Base-by-base conservation (phyloP, 2,888 invertebrate genomes). In the Oegoconia quadripuncta region DNA sequence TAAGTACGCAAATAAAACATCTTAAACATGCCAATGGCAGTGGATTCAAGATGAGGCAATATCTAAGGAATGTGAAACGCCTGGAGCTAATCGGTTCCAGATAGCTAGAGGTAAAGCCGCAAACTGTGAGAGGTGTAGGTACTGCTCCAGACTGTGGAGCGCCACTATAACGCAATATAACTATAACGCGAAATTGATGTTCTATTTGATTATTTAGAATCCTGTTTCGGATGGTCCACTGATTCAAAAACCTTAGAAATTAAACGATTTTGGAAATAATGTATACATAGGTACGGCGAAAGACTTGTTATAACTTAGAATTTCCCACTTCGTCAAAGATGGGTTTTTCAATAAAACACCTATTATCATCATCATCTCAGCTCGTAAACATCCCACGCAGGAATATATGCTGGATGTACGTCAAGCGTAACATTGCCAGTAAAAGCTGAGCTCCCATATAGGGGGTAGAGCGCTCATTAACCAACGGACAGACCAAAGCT, bases 31-130 rank as follows among this genome's bases (percentile, higher is more conserved):
- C 63, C 59, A 51, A 58, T 53, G 60, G 31, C 52, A 61, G 48
- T 46, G 52, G 51, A 50, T 53, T 64, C 44, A 60, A 68, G 64
- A 68, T 67, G 58, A 64, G 57, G 53, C 55, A 67, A 63, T 72
- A 69, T 67, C 63, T 54, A 46, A 45, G 74, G 76, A 74, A 76
- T 76, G 60, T 61, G 59, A 66, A 61, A 62, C 64, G 66, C 66
- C 64, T 59, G 51, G 54, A 51, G 66, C 61, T 74, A 75, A 78
- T 78, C 74, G 74, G 76, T 74, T 71, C 64, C 64, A 60, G 44
- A 50, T 57, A 60, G 62, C 64, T 65, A 65, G 18, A 16, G 27
- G 18, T 17, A 40, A 66, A 62, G 63, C 65, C 48, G n/a, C 49
- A 49, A 63, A 64, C 63, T 64, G 59, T 56, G 58, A 67, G 64